phyloP scores from a whole-genome alignment of 2,113 vertebrate species.

The Protobothrops flavoviridis region DNA sequence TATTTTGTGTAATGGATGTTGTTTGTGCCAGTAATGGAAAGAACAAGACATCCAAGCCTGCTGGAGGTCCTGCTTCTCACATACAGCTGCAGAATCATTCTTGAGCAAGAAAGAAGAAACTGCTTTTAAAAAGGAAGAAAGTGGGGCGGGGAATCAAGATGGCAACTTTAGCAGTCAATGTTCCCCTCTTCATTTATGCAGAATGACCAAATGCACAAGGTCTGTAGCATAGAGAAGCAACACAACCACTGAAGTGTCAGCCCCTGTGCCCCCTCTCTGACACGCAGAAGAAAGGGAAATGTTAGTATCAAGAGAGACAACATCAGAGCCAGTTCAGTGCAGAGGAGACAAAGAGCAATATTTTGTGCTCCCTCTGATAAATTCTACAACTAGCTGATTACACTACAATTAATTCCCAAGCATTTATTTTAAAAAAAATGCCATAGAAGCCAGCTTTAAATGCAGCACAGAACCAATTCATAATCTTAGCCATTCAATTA shows the following conservation, averaged over 20 bases:
- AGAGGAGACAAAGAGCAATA: background rate
- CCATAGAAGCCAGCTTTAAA: constrained; percentile 22
- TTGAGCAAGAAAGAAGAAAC: background rate
- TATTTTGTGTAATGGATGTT: background rate
- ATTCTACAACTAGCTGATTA: background rate
- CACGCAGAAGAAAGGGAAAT: background rate
- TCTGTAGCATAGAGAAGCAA: background rate
- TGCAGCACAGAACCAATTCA: constrained; percentile 12
- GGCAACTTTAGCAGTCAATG: background rate
- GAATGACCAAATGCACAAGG: background rate
- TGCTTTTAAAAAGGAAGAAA: background rate
- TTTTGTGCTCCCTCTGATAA: background rate
- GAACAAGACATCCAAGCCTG: background rate
- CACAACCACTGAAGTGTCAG: background rate
- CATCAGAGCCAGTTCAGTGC: rapidly evolving
- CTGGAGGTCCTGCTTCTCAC: background rate
- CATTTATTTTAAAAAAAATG: background rate
- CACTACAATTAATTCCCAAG: background rate
- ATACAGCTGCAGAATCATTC: background rate
- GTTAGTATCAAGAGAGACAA: background rate
- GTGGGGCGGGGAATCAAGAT: background rate
- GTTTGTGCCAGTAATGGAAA: background rate
- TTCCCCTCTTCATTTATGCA: background rate
- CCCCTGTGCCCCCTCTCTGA: background rate
- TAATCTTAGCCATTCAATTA: background rate